phyloP scores from a whole-genome alignment of 2,888 invertebrate genomes.

The Acanthococcus lagerstroemiae region DNA sequence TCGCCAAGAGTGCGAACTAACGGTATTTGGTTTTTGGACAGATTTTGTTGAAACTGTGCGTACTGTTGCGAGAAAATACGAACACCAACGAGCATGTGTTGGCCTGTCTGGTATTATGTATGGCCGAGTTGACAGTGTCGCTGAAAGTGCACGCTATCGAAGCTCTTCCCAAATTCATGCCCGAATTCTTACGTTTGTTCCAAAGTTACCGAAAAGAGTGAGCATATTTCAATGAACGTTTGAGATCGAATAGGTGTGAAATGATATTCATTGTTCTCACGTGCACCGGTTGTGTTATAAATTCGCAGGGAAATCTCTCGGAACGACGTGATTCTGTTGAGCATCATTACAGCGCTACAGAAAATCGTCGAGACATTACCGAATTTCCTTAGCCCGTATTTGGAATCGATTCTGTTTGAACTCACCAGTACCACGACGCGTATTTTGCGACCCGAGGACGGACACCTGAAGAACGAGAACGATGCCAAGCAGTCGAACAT shows the following conservation, averaged over 20 bases:
- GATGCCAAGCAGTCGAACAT: conserved; percentile 20
- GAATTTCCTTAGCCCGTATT: conserved; percentile 65
- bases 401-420: conserved; percentile 23
- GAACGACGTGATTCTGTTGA: conserved; percentile 39
- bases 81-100: conserved; percentile 52
- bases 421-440: neutral
- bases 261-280: neutral
- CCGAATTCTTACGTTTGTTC: conserved; percentile 54
- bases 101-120: conserved; percentile 62
- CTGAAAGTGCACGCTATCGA: conserved; percentile 65
- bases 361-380: conserved; percentile 74
- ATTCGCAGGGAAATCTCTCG: conserved; percentile 15
- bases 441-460: neutral
- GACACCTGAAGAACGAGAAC: neutral
- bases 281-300: neutral
- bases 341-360: conserved; percentile 65
- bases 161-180: conserved; percentile 68
- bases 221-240: too few species aligned
- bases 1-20: too few species aligned
- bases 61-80: conserved; percentile 48
- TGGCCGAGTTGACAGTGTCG: conserved; percentile 67
- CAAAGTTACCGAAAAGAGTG: conserved; percentile 39
- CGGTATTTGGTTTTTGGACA: too few species aligned
- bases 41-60: conserved; percentile 57
- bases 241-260: too few species aligned